These are phyloP conservation scores for Isurus oxyrinchus DNA, from an alignment of 2,113 vertebrate species.

Conservation along the genomic window DNA sequence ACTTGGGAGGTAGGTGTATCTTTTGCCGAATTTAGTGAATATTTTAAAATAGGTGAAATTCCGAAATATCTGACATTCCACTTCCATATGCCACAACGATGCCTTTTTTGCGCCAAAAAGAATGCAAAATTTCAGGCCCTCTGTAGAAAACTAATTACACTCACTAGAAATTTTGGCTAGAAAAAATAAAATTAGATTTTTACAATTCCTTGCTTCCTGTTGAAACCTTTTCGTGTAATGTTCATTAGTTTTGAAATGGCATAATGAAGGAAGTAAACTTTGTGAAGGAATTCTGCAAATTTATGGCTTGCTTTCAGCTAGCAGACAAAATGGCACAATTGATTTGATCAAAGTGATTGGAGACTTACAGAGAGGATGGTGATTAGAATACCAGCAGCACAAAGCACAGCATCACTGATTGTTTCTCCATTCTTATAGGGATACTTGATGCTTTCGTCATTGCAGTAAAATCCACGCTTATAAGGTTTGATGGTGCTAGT, in stretches of 20 bases:
- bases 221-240: background rate
- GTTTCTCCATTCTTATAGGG: constrained; percentile 89
- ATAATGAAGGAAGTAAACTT: background rate
- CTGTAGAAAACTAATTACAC: background rate
- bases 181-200: background rate
- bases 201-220: background rate
- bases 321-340: constrained; percentile 21
- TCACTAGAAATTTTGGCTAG: background rate
- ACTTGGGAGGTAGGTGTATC: background rate
- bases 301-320: background rate
- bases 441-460: constrained; percentile 91
- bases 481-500: constrained; percentile 92
- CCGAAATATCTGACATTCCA: background rate
- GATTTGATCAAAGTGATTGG: constrained; percentile 39
- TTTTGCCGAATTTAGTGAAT: background rate
- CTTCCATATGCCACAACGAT: background rate
- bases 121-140: background rate
- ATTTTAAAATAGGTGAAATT: background rate
- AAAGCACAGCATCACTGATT: constrained; percentile 90
- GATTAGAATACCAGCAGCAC: constrained; percentile 89
- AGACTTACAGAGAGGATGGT: constrained; percentile 87
- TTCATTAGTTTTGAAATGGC: background rate
- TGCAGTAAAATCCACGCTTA: constrained; percentile 86
- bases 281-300: constrained; percentile 6
- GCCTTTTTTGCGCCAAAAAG: background rate